These are phyloP conservation scores for Alca torda DNA, from an alignment of 2,797 vertebrate species.

Conservation along the genomic window DNA sequence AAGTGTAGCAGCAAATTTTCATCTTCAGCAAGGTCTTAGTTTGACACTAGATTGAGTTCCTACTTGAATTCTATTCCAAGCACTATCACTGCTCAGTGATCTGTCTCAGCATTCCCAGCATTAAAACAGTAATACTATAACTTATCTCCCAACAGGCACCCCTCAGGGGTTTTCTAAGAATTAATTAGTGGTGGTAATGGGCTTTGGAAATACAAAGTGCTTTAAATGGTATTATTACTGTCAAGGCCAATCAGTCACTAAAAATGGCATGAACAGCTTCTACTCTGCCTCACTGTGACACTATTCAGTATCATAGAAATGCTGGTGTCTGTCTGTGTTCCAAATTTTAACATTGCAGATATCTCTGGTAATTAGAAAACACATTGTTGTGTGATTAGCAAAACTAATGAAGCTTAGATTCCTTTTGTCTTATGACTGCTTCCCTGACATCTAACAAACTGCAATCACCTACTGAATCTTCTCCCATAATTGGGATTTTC, in stretches of 20 bases:
- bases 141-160: conserved; percentile 25
- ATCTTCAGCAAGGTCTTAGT: not conserved
- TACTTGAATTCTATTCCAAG: not conserved
- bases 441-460: not conserved
- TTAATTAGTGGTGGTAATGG: conserved; percentile 52
- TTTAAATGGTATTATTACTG: conserved; percentile 27
- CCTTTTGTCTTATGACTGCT: not conserved
- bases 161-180: conserved; percentile 39
- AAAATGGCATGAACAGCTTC: not conserved
- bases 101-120: not conserved
- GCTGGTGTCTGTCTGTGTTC: not conserved
- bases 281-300: not conserved
- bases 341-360: not conserved
- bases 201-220: conserved; percentile 27
- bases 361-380: not conserved
- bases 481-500: not conserved
- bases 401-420: not conserved
- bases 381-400: not conserved
- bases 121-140: conserved; percentile 41
- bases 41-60: not conserved
- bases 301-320: not conserved
- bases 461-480: not conserved
- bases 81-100: not conserved
- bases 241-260: conserved; percentile 14
- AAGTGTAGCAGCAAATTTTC: not conserved